Base-by-base conservation (phyloP, 2,888 invertebrate species). In the Scaptomyza parva region DNA sequence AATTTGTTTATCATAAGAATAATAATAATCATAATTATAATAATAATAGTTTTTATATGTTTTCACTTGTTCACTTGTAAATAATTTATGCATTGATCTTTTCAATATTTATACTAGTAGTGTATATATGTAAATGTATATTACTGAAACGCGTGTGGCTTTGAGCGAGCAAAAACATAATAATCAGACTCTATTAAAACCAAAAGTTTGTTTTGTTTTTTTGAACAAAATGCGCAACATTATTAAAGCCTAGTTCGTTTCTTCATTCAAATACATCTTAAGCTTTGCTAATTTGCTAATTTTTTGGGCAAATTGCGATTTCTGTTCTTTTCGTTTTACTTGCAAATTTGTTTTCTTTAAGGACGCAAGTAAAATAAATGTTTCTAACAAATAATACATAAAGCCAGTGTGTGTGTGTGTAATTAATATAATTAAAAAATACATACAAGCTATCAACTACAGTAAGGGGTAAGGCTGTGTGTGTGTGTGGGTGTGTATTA, bases 361-460 rank as follows among this genome's bases (percentile, higher is more conserved):
- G 40, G 37, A 54, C 51, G 51, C 70, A 52, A 51, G 58, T 63
- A 64, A 60, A 20, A 59, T 59, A 62, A 41, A 50, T 52, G 28
- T 55, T n/a, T n/a, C 35, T 53, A 65, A 65, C 60, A 67, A 70
- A 62, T 75, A 75, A 61, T 70, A 75, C 75, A 70, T 73, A 69
- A 73, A 63, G 72, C 72, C 75, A 64, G 69, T 69, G 58, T 62
- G 62, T 61, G 76, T 65, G 65, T 64, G 67, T 69, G 47, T 72
- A 82, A 78, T 85, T 78, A 82, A 78, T 82, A 76, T 82, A 86
- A 83, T 86, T 81, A 69, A 86, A 80, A 81, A 76, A 44, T 78
- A 81, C 76, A 73, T 76, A 79, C 62, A 82, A 71, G 63, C 85
- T 85, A 71, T 43, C 60, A 78, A 64, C 70, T 78, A 80, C 63